Conservation (phyloP, 1,140 invertebrate species). For the Whitmania pigra region DNA sequence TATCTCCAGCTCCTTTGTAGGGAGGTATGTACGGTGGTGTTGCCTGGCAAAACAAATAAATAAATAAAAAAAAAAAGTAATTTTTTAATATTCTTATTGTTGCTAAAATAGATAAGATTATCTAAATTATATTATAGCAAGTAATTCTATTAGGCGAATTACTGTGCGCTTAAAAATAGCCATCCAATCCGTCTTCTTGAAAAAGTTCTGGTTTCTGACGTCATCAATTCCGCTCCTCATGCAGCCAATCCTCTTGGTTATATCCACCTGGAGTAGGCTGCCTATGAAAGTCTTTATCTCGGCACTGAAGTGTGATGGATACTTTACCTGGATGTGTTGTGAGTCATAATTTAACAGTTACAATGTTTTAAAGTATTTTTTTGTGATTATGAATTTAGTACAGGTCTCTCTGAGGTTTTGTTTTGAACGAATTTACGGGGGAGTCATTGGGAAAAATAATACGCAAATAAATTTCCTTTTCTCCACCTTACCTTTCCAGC, state of each 20-base stretch:
- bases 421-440: neutral
- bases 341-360: conserved; percentile 16
- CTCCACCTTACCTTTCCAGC: conserved; percentile 56
- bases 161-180: conserved; percentile 94
- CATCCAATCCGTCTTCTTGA: conserved; percentile 94
- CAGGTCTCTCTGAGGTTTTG: neutral
- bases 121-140: too few species aligned
- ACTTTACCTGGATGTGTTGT: conserved; percentile 53
- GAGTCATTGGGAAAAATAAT: too few species aligned
- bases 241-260: conserved; percentile 96
- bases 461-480: neutral
- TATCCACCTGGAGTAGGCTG: conserved; percentile 90
- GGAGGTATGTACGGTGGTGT: conserved; percentile 47
- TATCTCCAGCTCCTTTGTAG: conserved; percentile 46
- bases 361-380: too few species aligned
- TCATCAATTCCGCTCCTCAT: conserved; percentile 97
- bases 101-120: too few species aligned
- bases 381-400: too few species aligned
- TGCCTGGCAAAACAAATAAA: conserved; percentile 33
- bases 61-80: too few species aligned
- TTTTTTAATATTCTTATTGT: too few species aligned
- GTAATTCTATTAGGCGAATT: neutral
- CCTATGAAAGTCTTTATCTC: conserved; percentile 92
- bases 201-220: conserved; percentile 98
- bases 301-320: conserved; percentile 52